phyloP scores from a whole-genome alignment of 2,888 invertebrate species.

The Dusona sp. region DNA sequence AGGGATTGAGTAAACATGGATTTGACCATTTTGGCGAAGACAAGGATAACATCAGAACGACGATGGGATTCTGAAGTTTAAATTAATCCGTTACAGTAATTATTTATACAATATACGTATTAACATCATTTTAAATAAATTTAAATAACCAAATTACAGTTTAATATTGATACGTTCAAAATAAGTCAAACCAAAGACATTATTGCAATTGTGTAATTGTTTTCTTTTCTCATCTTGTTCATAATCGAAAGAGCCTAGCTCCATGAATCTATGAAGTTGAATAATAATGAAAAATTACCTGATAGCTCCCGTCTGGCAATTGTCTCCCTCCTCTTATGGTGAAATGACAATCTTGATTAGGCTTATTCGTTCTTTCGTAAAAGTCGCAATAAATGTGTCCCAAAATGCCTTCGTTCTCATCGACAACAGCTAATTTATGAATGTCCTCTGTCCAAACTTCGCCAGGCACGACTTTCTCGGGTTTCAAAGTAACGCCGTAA shows the following conservation, averaged over 20 bases:
- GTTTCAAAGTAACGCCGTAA: slow-evolving; percentile 92
- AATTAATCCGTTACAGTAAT: background rate
- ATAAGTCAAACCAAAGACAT: background rate
- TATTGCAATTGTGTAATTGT: background rate
- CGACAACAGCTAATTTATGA: slow-evolving; percentile 96
- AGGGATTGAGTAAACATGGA: slow-evolving; percentile 92
- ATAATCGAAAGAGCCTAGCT: background rate
- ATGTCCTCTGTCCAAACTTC: slow-evolving; percentile 96
- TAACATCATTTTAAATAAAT: background rate
- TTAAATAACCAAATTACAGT: background rate
- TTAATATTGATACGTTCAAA: too few relatives aligned
- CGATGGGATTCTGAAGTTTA: slow-evolving; percentile 91
- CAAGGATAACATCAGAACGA: slow-evolving; percentile 96
- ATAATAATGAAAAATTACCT: slow-evolving; percentile 85
- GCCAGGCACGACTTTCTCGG: slow-evolving; percentile 87
- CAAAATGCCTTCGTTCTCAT: slow-evolving; percentile 92
- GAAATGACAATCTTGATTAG: slow-evolving; percentile 99
- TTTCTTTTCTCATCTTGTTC: background rate
- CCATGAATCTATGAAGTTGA: too few relatives aligned
- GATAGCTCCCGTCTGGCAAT: slow-evolving; percentile 92
- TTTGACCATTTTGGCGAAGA: slow-evolving; percentile 90
- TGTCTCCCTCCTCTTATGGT: slow-evolving; percentile 97
- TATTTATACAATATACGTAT: too few relatives aligned
- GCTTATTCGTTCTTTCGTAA: slow-evolving; percentile 95
- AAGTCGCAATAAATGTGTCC: slow-evolving; percentile 99